Base-by-base conservation (phyloP, 1,140 invertebrate species). In the Dermatophagoides farinae region DNA sequence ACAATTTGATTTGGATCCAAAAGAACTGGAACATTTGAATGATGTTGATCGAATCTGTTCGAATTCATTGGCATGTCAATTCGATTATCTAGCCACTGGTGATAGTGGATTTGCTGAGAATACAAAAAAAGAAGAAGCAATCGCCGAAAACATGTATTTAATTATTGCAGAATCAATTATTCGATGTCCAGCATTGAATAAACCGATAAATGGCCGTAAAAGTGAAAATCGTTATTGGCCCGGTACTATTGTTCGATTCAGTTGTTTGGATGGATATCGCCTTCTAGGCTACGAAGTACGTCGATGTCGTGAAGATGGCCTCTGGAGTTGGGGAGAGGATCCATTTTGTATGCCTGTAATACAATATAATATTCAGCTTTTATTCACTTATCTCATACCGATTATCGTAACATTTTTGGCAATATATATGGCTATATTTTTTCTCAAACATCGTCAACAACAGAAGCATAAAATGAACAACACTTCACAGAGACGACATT, bases 221-320 rank as follows among this genome's bases (percentile, higher is more conserved):
- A 85, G 81, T 67, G 88, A 85, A 66, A 91, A 89, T 73, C 78
- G 85, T 65, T 91, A 91, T 71, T 80, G 82, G 47, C 86, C 86
- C 1, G 86, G 85, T 1, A 86, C 85, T 0, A 81, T 84, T 73
- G 86, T 93, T 0, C 82, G 82, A 43, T 91, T 89, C 68, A 86
- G 89, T 70, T 93, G 88, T 69, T 83, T 88, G 69, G 82, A 87
- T 69, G 80, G 85, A 65, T 93, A 89, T 66, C 80, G 88, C 46
- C 71, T 92, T 39, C 73, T 83, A 44, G 88, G 88, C 12, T 88
- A 91, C 74, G 80, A 83, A 66, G 76, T 85, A 59, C 75, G 88
- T 61, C 80, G 80, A 50, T 93, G 88, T 66, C 80, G 68, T 85
- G 87, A 53, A 73, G 80, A 67, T 88, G 88, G 88, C 6, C 40